Evolutionary conservation across 2,888 invertebrate species (phyloP).

Genomic region (Sesia bembeciformis): DNA sequence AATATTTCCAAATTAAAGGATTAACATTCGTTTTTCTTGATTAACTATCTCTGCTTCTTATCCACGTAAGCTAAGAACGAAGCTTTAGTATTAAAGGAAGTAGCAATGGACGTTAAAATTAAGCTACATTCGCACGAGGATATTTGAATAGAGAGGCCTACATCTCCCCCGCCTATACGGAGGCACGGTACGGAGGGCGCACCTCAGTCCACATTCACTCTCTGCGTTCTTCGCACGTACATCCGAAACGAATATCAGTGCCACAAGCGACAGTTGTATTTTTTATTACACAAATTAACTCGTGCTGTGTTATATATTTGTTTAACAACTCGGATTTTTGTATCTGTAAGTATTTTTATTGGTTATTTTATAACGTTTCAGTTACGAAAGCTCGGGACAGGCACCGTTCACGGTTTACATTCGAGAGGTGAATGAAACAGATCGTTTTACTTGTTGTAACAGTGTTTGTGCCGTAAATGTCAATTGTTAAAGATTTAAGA

Average conservation of each 20-base stretch:
- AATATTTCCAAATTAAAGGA: too few relatives aligned
- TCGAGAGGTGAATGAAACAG: conserved; percentile 41
- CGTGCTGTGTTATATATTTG: conserved; percentile 50
- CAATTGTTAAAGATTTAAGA: neutral
- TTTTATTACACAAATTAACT: conserved; percentile 41
- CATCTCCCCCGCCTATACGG: conserved; percentile 19
- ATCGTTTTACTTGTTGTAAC: conserved; percentile 9
- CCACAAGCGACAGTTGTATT: conserved; percentile 34
- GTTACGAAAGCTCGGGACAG: conserved; percentile 34
- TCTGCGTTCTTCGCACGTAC: conserved; percentile 27
- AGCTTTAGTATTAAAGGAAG: neutral
- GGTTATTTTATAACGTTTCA: conserved; percentile 13
- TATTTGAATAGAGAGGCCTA: neutral
- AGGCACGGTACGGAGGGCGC: conserved; percentile 35
- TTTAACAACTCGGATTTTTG: conserved; percentile 49
- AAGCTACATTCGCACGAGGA: conserved; percentile 31
- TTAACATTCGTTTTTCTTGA: too few relatives aligned
- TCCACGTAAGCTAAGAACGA: too few relatives aligned
- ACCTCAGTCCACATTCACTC: conserved; percentile 52
- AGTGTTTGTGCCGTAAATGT: neutral
- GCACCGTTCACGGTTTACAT: conserved; percentile 9
- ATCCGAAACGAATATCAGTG: conserved; percentile 24
- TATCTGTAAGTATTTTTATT: conserved; percentile 42
- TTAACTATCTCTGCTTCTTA: too few relatives aligned
- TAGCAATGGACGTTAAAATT: conserved; percentile 35